A percentile compares a stretch with the other conserved stretches of the same genome.
phyloP scores from a whole-genome alignment of 2,797 vertebrate genomes.

The Coregonus sp. region DNA sequence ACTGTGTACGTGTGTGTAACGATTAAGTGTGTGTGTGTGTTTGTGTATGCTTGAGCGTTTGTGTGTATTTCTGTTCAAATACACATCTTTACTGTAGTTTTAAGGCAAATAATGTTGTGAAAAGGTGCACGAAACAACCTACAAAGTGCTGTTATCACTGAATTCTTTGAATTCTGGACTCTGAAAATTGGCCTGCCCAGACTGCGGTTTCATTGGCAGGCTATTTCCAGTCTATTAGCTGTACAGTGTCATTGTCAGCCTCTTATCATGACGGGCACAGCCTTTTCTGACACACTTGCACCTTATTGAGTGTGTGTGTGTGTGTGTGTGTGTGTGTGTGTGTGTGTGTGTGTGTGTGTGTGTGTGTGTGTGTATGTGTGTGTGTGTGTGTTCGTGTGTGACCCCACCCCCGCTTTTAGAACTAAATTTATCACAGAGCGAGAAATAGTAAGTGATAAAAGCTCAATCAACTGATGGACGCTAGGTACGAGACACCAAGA shows the following conservation, averaged over 20 bases:
- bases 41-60: background rate
- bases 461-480: constrained; percentile 62
- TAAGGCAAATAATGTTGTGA: constrained; percentile 48
- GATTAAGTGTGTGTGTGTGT: background rate
- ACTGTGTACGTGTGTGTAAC: constrained; percentile 23
- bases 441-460: constrained; percentile 49
- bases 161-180: constrained; percentile 65
- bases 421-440: background rate
- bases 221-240: constrained; percentile 93
- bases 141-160: constrained; percentile 52
- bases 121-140: constrained; percentile 49
- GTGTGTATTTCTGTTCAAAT: constrained; percentile 44
- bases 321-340: constrained; percentile 35
- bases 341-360: too few species aligned
- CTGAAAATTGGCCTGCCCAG: constrained; percentile 67
- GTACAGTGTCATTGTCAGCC: constrained; percentile 91
- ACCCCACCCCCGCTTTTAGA: background rate
- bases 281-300: constrained; percentile 87
- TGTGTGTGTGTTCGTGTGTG: background rate
- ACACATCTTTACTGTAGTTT: constrained; percentile 61
- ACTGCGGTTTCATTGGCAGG: constrained; percentile 87
- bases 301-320: constrained; percentile 72
- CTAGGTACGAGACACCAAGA: constrained; percentile 37
- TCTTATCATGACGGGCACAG: constrained; percentile 89
- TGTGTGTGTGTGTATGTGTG: too few species aligned